phyloP scores from a whole-genome alignment of 2,113 vertebrate genomes.

The Nothocercus julius region DNA sequence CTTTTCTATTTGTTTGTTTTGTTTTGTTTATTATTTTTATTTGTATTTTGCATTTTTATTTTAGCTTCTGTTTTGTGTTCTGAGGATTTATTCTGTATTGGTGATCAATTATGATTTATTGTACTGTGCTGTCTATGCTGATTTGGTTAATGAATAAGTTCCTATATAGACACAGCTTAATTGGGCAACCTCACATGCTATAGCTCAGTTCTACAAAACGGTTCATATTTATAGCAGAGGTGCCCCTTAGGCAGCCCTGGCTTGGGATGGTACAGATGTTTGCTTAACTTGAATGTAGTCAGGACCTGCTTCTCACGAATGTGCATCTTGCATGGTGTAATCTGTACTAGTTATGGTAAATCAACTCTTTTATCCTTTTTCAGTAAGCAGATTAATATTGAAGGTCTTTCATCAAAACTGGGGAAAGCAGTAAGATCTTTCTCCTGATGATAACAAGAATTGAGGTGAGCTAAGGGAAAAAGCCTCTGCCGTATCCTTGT shows the following conservation, averaged over 20 bases:
- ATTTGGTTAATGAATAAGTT: not conserved
- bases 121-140: not conserved
- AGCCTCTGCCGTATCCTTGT: not conserved
- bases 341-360: not conserved
- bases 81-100: not conserved
- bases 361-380: not conserved
- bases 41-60: not conserved
- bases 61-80: not conserved
- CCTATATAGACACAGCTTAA: not conserved
- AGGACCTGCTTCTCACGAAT: not conserved
- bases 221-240: not conserved
- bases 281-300: not conserved
- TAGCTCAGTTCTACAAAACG: not conserved
- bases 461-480: not conserved
- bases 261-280: not conserved
- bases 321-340: accelerated
- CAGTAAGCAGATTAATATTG: not conserved
- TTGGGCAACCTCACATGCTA: not conserved
- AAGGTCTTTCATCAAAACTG: not conserved
- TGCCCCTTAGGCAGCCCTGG: not conserved
- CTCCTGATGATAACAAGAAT: not conserved
- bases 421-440: not conserved
- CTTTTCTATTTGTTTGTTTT: not conserved
- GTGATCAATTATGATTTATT: not conserved
- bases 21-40: too few relatives aligned